Conservation (phyloP, 2,113 vertebrate species). For the Maccullochella peelii region DNA sequence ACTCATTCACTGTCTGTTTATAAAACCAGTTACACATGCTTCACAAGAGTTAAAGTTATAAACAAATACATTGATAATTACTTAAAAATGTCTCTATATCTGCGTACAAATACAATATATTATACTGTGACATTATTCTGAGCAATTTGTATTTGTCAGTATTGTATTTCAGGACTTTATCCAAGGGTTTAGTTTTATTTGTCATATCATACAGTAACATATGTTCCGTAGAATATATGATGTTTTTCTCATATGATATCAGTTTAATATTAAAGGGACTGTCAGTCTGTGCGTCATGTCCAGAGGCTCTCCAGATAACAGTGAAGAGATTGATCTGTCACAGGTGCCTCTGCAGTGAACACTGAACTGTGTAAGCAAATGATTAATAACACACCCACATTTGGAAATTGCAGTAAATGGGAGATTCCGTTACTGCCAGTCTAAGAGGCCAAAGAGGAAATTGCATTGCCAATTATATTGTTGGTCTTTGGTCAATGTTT, state of each 20-base stretch:
- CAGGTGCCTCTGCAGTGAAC: conserved; percentile 9
- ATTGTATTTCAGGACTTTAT: not conserved
- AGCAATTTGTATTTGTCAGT: too few species aligned
- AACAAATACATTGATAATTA: too few species aligned
- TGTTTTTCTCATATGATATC: conserved; percentile 20
- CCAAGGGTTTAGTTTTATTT: not conserved
- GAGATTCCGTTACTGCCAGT: not conserved
- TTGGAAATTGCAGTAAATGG: not conserved
- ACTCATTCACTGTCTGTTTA: too few species aligned
- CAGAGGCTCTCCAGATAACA: conserved; percentile 19
- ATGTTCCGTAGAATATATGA: conserved; percentile 2
- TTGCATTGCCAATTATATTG: not conserved
- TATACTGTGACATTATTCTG: not conserved
- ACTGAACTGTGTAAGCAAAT: not conserved
- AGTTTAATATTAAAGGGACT: conserved; percentile 33
- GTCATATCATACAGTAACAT: not conserved
- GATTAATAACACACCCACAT: not conserved
- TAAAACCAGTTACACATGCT: too few species aligned
- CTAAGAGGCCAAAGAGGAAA: not conserved
- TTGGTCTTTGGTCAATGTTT: not conserved
- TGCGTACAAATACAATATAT: too few species aligned
- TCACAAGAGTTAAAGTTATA: too few species aligned
- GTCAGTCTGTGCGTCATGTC: conserved; percentile 30
- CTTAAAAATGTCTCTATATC: too few species aligned
- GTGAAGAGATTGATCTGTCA: conserved; percentile 37